Evolutionary conservation across 2,888 invertebrate species (phyloP).

Genomic region (Perithous albicinctus): DNA sequence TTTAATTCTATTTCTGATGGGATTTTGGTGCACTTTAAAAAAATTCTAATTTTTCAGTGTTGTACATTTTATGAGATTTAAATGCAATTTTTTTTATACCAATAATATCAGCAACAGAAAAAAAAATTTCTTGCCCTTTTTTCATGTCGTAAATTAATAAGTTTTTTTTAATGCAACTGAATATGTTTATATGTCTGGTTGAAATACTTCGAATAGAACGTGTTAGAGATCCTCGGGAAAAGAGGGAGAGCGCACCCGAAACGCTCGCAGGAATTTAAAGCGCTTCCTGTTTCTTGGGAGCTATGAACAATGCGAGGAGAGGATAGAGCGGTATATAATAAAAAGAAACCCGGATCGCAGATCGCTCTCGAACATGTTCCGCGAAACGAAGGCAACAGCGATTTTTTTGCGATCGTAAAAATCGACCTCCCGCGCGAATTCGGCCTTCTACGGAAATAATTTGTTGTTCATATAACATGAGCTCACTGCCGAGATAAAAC

Average conservation of each 20-base stretch:
- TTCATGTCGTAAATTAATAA: too few relatives aligned
- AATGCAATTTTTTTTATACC: too few relatives aligned
- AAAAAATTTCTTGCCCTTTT: too few relatives aligned
- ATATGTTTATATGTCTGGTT: too few relatives aligned
- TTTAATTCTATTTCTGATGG: too few relatives aligned
- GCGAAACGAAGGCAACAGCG: conserved; percentile 6
- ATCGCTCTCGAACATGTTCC: background rate
- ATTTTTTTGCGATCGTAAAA: conserved; percentile 29
- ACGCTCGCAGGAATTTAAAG: conserved; percentile 51
- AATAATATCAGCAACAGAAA: too few relatives aligned
- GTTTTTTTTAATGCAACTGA: too few relatives aligned
- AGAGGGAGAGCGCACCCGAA: background rate
- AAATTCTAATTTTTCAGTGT: too few relatives aligned
- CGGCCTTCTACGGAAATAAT: background rate
- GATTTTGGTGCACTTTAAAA: too few relatives aligned
- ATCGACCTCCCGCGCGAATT: background rate
- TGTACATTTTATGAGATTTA: too few relatives aligned
- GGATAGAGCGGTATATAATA: background rate
- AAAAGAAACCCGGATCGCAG: conserved; percentile 6
- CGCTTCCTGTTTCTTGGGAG: conserved; percentile 59
- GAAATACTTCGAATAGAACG: too few relatives aligned
- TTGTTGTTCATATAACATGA: background rate
- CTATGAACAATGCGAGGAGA: conserved; percentile 30
- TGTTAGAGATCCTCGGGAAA: too few relatives aligned
- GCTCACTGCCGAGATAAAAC: background rate